Evolutionary conservation across 2,113 vertebrate genomes (phyloP), one percentile per base, ranked within the genome.

Genomic region (Nesoenas mayeri): DNA sequence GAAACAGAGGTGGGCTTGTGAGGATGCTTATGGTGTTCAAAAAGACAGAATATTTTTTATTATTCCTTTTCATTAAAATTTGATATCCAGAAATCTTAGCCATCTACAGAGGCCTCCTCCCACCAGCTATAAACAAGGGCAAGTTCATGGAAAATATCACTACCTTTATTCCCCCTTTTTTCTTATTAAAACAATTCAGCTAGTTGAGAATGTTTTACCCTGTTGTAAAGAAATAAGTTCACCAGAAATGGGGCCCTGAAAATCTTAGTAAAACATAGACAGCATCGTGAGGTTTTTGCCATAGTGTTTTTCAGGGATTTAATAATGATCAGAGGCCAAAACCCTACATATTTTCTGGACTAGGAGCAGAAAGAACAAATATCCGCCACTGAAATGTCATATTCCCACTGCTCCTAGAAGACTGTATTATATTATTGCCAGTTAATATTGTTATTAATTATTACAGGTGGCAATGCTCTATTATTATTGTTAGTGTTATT

Each of bases 261-360:
- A 91, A 89, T 73, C 73, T 71, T 24, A 60, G 73, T 70, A 87
- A 93, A 95, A 53, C 50, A 60, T 2, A 31, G 74, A 32, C 22
- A 66, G 20, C 24, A 61, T 56, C 16, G 0, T 88, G 47, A 89
- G 44, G 20, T 42, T 83, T 70, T 85, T 70, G 65, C 61, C 86
- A 50, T 74, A 42, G 20, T 10, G 22, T 94, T 94, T 88, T 81
- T 50, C 70, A 53, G 51, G 89, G 85, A 78, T 92, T 93, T 92
- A 70, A 57, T 15, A 50, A 11, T 40, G 40, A 90, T 64, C 44
- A 62, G 60, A 87, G 64, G 69, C 60, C 73, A 87, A 95, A 95
- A 20, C 29, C 64, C 20, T 5, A 73, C 31, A 5, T 22, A 69
- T 72, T 87, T 87, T 15, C 69, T 21, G 29, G 56, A 86, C 81